These are phyloP conservation scores for Macrostomum lignano DNA, from an alignment of 1,140 invertebrate species.

Conservation along the genomic window DNA sequence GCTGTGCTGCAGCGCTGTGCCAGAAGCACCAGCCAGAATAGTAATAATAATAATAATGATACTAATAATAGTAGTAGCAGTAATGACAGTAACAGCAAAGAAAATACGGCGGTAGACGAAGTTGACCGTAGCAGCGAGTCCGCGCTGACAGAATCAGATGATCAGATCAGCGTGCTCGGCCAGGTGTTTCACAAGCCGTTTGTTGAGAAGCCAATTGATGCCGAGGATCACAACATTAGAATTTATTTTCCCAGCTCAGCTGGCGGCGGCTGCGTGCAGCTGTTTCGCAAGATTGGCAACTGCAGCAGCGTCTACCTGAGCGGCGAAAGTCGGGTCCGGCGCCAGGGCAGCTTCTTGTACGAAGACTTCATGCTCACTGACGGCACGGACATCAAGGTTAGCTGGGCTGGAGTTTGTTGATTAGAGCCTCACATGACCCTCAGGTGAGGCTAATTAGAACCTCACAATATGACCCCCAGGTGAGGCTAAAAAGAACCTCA, in stretches of 20 bases:
- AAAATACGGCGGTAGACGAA: constrained; percentile 45
- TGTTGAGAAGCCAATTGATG: constrained; percentile 88
- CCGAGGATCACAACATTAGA: constrained; percentile 98
- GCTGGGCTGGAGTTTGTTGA: too few relatives aligned
- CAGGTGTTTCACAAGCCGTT: constrained; percentile 92
- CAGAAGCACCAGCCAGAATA: neutral
- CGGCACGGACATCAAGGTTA: constrained; percentile 61
- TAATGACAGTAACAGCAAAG: too few relatives aligned
- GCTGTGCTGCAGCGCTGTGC: constrained; percentile 31
- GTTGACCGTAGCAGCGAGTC: constrained; percentile 36
- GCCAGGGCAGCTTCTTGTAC: constrained; percentile 91
- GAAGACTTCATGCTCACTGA: constrained; percentile 99
- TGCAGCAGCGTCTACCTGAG: constrained; percentile 92
- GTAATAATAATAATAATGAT: too few relatives aligned
- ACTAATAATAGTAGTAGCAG: too few relatives aligned
- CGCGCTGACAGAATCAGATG: constrained; percentile 74
- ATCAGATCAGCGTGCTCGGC: constrained; percentile 76
- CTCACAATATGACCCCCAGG: too few relatives aligned
- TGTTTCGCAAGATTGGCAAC: constrained; percentile 94
- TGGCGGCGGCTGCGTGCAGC: constrained; percentile 68
- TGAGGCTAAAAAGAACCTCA: too few relatives aligned
- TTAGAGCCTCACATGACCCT: too few relatives aligned
- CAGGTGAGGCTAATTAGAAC: too few relatives aligned
- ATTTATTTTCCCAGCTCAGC: constrained; percentile 97
- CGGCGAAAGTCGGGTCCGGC: constrained; percentile 68